Evolutionary conservation across 1,140 invertebrate species (phyloP), one percentile per base, ranked within the genome.

Genomic region (Holcopasites calliopsidis): DNA sequence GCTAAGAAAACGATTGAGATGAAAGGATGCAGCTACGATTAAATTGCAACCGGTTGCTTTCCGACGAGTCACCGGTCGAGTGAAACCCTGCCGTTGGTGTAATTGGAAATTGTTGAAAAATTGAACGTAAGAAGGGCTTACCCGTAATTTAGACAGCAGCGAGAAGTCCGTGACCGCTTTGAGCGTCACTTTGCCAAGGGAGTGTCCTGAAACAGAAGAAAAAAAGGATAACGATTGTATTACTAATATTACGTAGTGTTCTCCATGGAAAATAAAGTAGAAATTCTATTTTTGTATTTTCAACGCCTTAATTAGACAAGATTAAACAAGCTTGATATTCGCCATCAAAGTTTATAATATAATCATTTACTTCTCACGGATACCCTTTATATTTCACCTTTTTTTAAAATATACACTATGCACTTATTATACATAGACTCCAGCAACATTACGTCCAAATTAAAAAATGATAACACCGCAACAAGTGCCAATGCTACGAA

Each of bases 121-220:
- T 11, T 42, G 31, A 57, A 69, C 35, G 23, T 2, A 35, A 50
- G 31, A 23, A 50, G 33, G 33, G 33, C 71, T 74, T 66, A 74
- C 71, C 71, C 71, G 55, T 74, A 74, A 66, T 54, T 74, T 74
- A 66, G 71, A 74, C 28, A 74, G 71, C 21, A 74, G 62, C 62
- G 71, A 74, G 62, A 74, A 74, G 66, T 74, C 71, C 49, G 62
- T 74, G 50, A 66, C 38, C 50, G 71, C 71, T 31, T 57, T 74
- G 71, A 74, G 71, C 71, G 71, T 74, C 71, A 74, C 71, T 74
- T 74, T 74, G 71, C 71, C 71, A 57, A 38, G 8, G 31, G 18
- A 66, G n/a, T 74, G 62, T 74, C 47, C 71, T 74, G 62, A 6
- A 74, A 74, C 28, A 57, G 26, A 66, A 10, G 47, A 2, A 4